Conservation (phyloP, 2,888 invertebrate species). For the Eudasyphora cyanicolor region DNA sequence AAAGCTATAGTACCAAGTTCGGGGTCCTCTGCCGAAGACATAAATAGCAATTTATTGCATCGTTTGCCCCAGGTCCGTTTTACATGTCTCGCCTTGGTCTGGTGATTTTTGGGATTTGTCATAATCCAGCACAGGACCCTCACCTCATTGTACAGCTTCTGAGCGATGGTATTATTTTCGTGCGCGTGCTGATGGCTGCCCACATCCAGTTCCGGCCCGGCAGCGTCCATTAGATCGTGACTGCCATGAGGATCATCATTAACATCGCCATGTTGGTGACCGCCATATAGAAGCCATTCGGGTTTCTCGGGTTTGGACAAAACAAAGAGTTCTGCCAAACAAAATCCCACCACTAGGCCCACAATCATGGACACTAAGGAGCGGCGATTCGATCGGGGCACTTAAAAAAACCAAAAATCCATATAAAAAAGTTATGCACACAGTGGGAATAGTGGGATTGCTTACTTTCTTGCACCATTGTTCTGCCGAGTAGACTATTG, state of each 20-base stretch:
- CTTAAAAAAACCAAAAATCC: conserved; percentile 72
- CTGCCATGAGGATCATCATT: conserved; percentile 80
- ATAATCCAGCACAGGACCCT: conserved; percentile 97
- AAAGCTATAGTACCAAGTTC: conserved; percentile 90
- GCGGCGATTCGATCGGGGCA: conserved; percentile 78
- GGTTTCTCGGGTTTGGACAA: conserved; percentile 73
- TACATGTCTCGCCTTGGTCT: conserved; percentile 93
- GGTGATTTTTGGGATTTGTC: conserved; percentile 95
- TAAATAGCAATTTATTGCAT: conserved; percentile 92
- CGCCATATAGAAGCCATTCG: conserved; percentile 73
- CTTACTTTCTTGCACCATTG: conserved; percentile 73
- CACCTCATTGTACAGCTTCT: conserved; percentile 87
- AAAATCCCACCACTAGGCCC: conserved; percentile 78
- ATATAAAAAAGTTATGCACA: background rate
- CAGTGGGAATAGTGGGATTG: background rate
- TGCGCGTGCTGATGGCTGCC: conserved; percentile 81
- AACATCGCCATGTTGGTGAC: conserved; percentile 75
- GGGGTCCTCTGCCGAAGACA: conserved; percentile 89
- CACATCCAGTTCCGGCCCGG: conserved; percentile 80
- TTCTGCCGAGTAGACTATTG: conserved; percentile 71
- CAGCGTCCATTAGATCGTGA: conserved; percentile 78
- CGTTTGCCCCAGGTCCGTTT: conserved; percentile 97
- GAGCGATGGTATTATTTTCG: conserved; percentile 86
- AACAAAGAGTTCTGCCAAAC: conserved; percentile 78
- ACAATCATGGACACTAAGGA: conserved; percentile 77